A percentile compares a stretch with the other conserved stretches of the same genome.
phyloP scores from a whole-genome alignment of 2,888 invertebrate genomes.

The Cheilosia soror region DNA sequence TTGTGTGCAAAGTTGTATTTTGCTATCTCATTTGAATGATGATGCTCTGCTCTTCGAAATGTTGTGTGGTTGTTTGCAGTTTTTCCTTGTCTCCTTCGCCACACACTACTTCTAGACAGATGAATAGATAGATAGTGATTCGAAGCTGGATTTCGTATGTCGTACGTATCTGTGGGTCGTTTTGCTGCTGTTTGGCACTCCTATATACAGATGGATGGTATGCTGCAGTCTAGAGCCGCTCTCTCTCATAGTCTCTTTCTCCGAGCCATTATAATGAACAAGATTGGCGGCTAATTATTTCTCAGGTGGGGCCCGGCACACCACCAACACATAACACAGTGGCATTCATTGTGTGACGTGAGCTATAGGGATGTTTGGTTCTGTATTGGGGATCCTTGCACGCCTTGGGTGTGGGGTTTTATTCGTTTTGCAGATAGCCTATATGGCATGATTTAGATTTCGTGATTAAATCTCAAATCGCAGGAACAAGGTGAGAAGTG shows the following conservation, averaged over 20 bases:
- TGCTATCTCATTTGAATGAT: slow-evolving; percentile 75
- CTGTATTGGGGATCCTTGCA: slow-evolving; percentile 16
- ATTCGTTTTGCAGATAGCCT: slow-evolving; percentile 15
- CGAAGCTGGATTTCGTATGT: slow-evolving; percentile 21
- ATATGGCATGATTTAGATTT: slow-evolving; percentile 67
- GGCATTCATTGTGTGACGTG: slow-evolving; percentile 38
- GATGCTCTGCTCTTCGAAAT: slow-evolving; percentile 53
- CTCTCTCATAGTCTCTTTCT: not conserved
- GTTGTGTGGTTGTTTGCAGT: slow-evolving; percentile 34
- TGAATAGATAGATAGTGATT: slow-evolving; percentile 70
- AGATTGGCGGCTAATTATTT: slow-evolving; percentile 75
- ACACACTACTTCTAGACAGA: slow-evolving; percentile 50
- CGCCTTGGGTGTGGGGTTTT: slow-evolving; percentile 32
- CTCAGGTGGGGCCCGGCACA: slow-evolving; percentile 58
- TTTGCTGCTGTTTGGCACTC: slow-evolving; percentile 60
- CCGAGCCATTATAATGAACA: slow-evolving; percentile 66
- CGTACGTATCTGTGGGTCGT: slow-evolving; percentile 34
- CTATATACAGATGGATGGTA: slow-evolving; percentile 50
- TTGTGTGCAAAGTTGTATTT: slow-evolving; percentile 74
- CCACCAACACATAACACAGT: slow-evolving; percentile 39
- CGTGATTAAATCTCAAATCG: slow-evolving; percentile 69
- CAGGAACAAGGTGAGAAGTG: slow-evolving; percentile 70
- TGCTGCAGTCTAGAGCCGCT: slow-evolving; percentile 27
- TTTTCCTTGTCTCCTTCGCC: slow-evolving; percentile 19
- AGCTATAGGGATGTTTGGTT: not conserved